Conservation (phyloP, 2,113 vertebrate species). For the Lutjanus erythropterus region DNA sequence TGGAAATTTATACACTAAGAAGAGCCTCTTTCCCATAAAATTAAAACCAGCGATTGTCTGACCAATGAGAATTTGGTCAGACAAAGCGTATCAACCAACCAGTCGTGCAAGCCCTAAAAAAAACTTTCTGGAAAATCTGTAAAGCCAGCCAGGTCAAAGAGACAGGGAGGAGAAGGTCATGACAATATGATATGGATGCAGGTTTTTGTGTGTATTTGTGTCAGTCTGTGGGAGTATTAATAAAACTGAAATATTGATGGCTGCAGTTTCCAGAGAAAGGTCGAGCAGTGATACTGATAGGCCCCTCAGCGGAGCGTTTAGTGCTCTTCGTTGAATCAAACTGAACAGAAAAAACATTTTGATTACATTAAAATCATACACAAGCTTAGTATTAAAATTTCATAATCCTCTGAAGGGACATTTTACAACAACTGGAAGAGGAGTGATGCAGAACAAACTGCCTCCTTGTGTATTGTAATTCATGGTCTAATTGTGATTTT, state of each 20-base stretch:
- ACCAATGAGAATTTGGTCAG: too few relatives aligned
- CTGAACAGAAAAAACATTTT: slow-evolving; percentile 9
- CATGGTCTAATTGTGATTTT: slow-evolving; percentile 59
- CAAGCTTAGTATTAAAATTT: slow-evolving; percentile 35
- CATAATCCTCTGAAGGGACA: slow-evolving; percentile 40
- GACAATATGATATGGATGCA: slow-evolving; percentile 38
- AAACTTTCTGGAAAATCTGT: slow-evolving; percentile 41
- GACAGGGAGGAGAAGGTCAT: slow-evolving; percentile 54
- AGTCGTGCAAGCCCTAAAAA: too few relatives aligned
- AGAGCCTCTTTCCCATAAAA: too few relatives aligned
- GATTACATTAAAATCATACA: slow-evolving; percentile 26
- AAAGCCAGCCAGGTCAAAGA: slow-evolving; percentile 50
- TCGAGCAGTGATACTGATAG: slow-evolving; percentile 30
- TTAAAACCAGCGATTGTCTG: too few relatives aligned
- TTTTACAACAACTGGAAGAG: slow-evolving; percentile 50
- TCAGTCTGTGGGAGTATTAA: slow-evolving; percentile 17
- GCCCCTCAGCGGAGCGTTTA: slow-evolving; percentile 9
- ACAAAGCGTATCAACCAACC: too few relatives aligned
- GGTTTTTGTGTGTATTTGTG: slow-evolving; percentile 28
- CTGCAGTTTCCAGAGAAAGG: slow-evolving; percentile 25
- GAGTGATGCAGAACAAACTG: slow-evolving; percentile 65
- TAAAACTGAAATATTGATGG: slow-evolving; percentile 47
- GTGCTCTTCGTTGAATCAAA: slow-evolving; percentile 12
- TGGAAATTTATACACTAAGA: too few relatives aligned
- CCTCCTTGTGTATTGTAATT: slow-evolving; percentile 64